These are phyloP conservation scores for Mycetomoellerius zeteki DNA, from an alignment of 1,140 invertebrate species.

Conservation along the genomic window DNA sequence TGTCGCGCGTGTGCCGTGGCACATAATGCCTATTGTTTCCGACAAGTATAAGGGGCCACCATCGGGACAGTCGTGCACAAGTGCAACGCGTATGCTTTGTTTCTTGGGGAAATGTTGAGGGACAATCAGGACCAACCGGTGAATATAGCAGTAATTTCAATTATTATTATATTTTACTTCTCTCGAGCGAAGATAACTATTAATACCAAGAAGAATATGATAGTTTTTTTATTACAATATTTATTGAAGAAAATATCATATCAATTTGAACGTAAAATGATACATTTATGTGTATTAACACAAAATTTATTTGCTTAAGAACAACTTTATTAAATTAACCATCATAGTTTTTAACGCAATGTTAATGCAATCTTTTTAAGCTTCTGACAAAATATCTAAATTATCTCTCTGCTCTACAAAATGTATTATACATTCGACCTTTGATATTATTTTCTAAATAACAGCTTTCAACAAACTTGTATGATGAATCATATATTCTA, in stretches of 20 bases:
- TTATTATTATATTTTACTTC: conserved; percentile 44
- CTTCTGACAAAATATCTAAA: conserved; percentile 3
- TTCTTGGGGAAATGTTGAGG: conserved; percentile 67
- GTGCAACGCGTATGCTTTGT: conserved; percentile 72
- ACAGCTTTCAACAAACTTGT: conserved; percentile 43
- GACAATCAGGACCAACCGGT: conserved; percentile 66
- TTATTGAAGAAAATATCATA: neutral
- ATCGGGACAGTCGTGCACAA: conserved; percentile 70
- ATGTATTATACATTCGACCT: neutral
- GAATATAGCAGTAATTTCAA: conserved; percentile 52
- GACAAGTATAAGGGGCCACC: conserved; percentile 69
- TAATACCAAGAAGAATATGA: neutral
- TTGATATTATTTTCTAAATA: conserved; percentile 54
- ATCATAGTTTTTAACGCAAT: conserved; percentile 15
- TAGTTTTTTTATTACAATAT: conserved; percentile 1
- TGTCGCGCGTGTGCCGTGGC: conserved; percentile 70
- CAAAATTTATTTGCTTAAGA: neutral
- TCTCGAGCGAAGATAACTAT: neutral
- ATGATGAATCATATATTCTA: conserved; percentile 28
- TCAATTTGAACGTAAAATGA: neutral
- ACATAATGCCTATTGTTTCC: conserved; percentile 77
- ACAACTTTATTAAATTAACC: neutral
- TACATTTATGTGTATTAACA: neutral
- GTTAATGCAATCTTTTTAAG: neutral
- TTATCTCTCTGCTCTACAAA: neutral